phyloP scores from a whole-genome alignment of 1,140 invertebrate genomes.

The Drosophila ambigua region DNA sequence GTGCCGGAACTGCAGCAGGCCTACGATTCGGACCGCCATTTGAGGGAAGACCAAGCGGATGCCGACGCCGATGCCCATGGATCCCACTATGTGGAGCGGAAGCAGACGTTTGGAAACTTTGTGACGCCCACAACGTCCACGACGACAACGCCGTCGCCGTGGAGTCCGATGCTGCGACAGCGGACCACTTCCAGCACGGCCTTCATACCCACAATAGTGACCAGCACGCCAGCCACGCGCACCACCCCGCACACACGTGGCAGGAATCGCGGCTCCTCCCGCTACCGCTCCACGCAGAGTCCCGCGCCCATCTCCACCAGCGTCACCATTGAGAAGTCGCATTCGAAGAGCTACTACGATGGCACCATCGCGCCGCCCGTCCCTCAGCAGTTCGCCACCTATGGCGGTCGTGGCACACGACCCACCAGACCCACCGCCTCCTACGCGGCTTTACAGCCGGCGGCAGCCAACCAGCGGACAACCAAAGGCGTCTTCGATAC shows the following conservation, averaged over 20 bases:
- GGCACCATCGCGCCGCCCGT: constrained; percentile 68
- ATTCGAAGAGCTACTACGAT: constrained; percentile 77
- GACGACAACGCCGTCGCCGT: constrained; percentile 45
- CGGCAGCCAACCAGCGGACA: constrained; percentile 50
- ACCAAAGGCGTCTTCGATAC: constrained; percentile 80
- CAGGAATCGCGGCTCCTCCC: constrained; percentile 38
- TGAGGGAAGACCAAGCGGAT: constrained; percentile 35
- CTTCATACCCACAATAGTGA: constrained; percentile 59
- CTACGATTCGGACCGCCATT: constrained; percentile 59
- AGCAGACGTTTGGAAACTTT: constrained; percentile 39
- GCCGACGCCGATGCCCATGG: constrained; percentile 60
- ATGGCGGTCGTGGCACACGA: constrained; percentile 27
- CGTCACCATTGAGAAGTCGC: constrained; percentile 69
- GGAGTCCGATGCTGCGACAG: constrained; percentile 71
- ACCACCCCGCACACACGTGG: constrained; percentile 2
- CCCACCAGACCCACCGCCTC: constrained; percentile 37
- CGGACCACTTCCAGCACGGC: constrained; percentile 29
- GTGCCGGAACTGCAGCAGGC: constrained; percentile 74
- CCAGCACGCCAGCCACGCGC: constrained; percentile 37
- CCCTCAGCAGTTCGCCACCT: constrained; percentile 37
- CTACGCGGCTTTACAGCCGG: constrained; percentile 41
- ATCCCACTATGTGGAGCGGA: constrained; percentile 54
- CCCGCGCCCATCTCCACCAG: constrained; percentile 35
- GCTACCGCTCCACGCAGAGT: constrained; percentile 44
- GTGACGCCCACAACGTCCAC: constrained; percentile 30